phyloP scores from a whole-genome alignment of 2,797 vertebrate genomes.

The Threskiornis aethiopicus region DNA sequence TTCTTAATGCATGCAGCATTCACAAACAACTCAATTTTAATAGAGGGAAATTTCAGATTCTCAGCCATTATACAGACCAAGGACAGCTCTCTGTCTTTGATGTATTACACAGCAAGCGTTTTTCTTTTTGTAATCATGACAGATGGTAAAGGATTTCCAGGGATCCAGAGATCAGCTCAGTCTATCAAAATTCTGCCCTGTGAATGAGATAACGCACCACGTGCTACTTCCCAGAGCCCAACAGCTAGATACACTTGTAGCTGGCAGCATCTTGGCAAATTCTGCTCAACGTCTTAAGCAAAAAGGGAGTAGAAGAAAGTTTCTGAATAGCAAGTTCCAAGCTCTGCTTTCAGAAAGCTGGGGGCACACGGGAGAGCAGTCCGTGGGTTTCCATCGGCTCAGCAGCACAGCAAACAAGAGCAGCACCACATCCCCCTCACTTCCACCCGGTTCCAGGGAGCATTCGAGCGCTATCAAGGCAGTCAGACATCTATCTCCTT shows the following conservation, averaged over 20 bases:
- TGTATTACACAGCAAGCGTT: neutral
- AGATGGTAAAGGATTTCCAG: slow-evolving; percentile 27
- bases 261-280: neutral
- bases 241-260: neutral
- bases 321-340: neutral
- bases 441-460: neutral
- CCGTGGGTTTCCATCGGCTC: neutral
- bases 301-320: neutral
- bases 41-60: neutral
- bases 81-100: neutral
- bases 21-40: neutral
- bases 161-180: neutral
- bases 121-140: neutral
- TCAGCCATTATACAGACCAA: neutral
- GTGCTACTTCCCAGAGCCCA: neutral
- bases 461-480: neutral
- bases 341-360: neutral
- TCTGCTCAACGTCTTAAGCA: neutral
- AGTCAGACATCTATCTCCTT: neutral
- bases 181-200: neutral
- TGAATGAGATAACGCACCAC: fast-evolving
- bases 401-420: neutral
- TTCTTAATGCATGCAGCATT: neutral
- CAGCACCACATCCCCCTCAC: neutral
- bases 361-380: neutral